Evolutionary conservation across 2,113 vertebrate species (phyloP).

Genomic region (Podarcis raffonei): DNA sequence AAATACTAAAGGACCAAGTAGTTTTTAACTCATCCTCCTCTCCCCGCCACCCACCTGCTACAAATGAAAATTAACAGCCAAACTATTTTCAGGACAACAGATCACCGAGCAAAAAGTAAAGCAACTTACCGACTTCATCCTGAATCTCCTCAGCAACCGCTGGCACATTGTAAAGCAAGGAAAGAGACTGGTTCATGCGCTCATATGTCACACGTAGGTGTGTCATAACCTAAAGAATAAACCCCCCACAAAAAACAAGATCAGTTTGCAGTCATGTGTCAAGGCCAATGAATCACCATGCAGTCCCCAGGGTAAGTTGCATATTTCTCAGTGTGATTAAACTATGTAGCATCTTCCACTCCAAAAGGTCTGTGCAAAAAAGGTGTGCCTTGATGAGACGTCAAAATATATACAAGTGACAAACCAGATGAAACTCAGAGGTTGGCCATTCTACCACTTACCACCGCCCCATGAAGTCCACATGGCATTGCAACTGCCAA

Average conservation of each 20-base stretch:
- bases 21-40: neutral
- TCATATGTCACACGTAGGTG: constrained; percentile 97
- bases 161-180: constrained; percentile 95
- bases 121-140: constrained; percentile 93
- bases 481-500: no score
- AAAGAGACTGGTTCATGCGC: constrained; percentile 97
- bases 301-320: no score
- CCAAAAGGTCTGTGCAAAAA: no score
- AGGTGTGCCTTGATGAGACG: no score
- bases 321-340: no score
- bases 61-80: neutral
- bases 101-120: neutral
- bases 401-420: no score
- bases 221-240: constrained; percentile 86
- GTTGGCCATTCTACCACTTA: no score
- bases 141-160: constrained; percentile 94
- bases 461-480: no score
- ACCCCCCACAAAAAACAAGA: constrained; percentile 26
- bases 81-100: no score
- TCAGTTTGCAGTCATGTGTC: neutral
- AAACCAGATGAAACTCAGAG: no score
- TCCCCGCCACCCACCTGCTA: neutral
- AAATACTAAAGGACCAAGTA: neutral
- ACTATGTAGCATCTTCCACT: no score
- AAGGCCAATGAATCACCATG: neutral